Conservation (phyloP, 1,140 invertebrate species). For the Gryon sp. region DNA sequence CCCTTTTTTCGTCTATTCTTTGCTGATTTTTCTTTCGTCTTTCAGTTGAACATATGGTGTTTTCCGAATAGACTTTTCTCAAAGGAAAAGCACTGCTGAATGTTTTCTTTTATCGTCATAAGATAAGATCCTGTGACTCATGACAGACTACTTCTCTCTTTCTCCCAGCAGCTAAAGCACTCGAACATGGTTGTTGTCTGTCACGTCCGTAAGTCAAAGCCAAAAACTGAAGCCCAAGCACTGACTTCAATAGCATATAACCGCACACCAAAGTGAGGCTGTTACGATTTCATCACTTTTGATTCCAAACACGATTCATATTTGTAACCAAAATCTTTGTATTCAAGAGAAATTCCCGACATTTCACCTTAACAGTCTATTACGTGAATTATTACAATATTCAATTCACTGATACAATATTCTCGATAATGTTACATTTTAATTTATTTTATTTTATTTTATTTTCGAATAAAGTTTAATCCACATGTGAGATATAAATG, state of each 20-base stretch:
- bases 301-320: conserved; percentile 23
- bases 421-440: no score
- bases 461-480: no score
- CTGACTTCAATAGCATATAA: conserved; percentile 31
- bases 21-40: not conserved
- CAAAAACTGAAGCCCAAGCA: conserved; percentile 31
- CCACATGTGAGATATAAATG: no score
- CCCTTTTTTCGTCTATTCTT: not conserved
- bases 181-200: conserved; percentile 33
- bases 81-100: not conserved
- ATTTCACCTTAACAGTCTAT: no score
- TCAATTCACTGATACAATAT: no score
- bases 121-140: conserved; percentile 8
- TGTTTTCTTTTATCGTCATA: conserved; percentile 20
- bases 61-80: conserved; percentile 4
- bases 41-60: not conserved
- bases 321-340: conserved; percentile 18
- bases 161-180: no score
- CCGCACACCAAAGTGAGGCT: conserved; percentile 27
- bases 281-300: conserved; percentile 28
- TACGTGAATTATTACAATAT: no score
- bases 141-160: conserved; percentile 12
- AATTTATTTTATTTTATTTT: no score
- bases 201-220: conserved; percentile 42
- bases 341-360: conserved; percentile 31